Evolutionary conservation across 2,113 vertebrate genomes (phyloP), one percentile per base, ranked within the genome.

Genomic region (Chrysemys picta): DNA sequence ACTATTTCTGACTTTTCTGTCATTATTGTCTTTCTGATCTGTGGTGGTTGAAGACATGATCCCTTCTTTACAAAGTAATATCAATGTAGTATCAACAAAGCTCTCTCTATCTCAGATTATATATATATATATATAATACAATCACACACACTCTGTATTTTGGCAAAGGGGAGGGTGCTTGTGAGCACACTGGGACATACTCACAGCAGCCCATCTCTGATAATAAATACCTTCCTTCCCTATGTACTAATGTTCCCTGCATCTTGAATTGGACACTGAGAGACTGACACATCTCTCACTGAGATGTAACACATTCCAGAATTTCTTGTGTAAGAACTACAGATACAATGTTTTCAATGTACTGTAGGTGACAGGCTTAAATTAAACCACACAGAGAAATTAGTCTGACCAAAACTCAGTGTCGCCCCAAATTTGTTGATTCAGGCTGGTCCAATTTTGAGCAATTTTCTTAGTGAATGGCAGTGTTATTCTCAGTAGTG

Each of bases 371-470:
- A 95, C 90, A 96, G 86, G 79, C 86, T 87, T 29, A 80, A 87
- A 93, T 97, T 94, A 96, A 97, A 93, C 82, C 27, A 87, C 50
- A 49, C 38, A 82, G 89, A 93, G 88, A 92, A 95, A 96, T 96
- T 82, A 96, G 80, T 90, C 88, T 88, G 91, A 93, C 80, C 50
- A 91, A 96, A 94, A 86, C 69, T 94, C 76, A 76, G 8, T 92
- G 29, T 84, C 31, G 91, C 6, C 62, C 45, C 47, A 90, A n/a
- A 89, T 95, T 56, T 95, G 22, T 69, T 96, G 35, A 83, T 91
- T 92, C 72, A 93, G 29, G 85, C 38, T 94, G 21, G 90, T 92
- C 59, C 87, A 93, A 69, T 96, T 89, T 93, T 94, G 31, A 93
- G 27, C 75, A 93, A 93, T 97, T 97, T 98, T 96, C 90, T 91